phyloP scores from a whole-genome alignment of 2,888 invertebrate genomes.

The Pandemis corylana region DNA sequence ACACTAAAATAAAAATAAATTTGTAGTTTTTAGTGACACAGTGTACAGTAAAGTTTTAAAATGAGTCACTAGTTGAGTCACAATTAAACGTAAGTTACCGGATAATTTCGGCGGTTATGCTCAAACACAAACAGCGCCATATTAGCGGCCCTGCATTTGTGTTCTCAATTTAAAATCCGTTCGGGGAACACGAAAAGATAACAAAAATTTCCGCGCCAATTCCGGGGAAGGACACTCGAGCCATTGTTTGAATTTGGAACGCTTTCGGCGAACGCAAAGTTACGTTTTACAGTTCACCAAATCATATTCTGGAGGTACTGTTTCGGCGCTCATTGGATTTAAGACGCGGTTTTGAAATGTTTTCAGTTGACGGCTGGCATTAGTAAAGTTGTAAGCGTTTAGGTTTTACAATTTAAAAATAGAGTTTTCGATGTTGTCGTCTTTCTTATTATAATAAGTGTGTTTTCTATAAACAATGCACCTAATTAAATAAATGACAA shows the following conservation, averaged over 20 bases:
- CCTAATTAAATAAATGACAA: too few relatives aligned
- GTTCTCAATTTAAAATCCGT: conserved; percentile 84
- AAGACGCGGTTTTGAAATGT: conserved; percentile 1
- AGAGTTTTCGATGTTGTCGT: background rate
- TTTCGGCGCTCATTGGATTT: conserved; percentile 14
- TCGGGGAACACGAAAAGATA: conserved; percentile 84
- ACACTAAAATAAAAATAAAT: too few relatives aligned
- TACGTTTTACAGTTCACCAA: conserved; percentile 35
- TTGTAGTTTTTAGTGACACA: too few relatives aligned
- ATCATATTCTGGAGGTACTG: conserved; percentile 15
- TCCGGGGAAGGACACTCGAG: conserved; percentile 81
- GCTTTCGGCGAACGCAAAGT: conserved; percentile 72
- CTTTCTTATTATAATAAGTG: background rate
- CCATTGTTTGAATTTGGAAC: conserved; percentile 81
- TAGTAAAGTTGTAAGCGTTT: conserved; percentile 25
- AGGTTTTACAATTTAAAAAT: conserved; percentile 19
- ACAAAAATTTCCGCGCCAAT: conserved; percentile 84
- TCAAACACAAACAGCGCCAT: conserved; percentile 50
- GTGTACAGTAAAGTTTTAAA: background rate
- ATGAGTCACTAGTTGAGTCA: background rate
- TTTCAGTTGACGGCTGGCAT: conserved; percentile 9
- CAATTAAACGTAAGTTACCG: background rate
- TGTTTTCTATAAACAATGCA: too few relatives aligned
- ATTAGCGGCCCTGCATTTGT: conserved; percentile 70
- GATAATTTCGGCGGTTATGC: background rate